Percentiles rank a stretch among this genome's conserved stretches.
phyloP scores from a whole-genome alignment of 2,888 invertebrate genomes.

The Amblyteles armatorius region DNA sequence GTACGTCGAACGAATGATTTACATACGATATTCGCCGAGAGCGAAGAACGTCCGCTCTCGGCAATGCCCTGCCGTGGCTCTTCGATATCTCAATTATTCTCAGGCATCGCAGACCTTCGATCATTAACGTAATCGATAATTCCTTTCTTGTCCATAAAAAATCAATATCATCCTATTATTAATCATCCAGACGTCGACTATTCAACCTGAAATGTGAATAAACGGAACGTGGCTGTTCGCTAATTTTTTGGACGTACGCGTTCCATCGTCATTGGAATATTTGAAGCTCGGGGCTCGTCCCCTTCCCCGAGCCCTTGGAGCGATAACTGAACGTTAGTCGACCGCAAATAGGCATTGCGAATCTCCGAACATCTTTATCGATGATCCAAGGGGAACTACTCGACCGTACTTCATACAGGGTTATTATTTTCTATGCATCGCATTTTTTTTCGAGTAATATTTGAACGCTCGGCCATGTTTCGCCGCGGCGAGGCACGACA shows the following conservation, averaged over 20 bases:
- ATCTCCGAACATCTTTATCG: neutral
- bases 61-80: neutral
- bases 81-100: conserved; percentile 43
- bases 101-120: conserved; percentile 4
- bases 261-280: neutral
- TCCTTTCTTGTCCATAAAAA: conserved; percentile 7
- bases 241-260: neutral
- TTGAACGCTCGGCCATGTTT: conserved; percentile 42
- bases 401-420: neutral
- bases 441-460: conserved; percentile 12
- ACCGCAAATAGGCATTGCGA: neutral
- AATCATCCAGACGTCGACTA: neutral
- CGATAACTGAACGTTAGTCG: neutral
- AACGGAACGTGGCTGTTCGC: conserved; percentile 1
- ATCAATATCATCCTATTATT: conserved; percentile 16
- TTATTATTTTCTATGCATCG: neutral
- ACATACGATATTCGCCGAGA: neutral
- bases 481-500: conserved; percentile 17
- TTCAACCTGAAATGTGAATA: conserved; percentile 4
- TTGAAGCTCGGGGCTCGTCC: neutral
- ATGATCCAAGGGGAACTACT: neutral
- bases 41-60: conserved; percentile 3
- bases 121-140: conserved; percentile 26
- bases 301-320: neutral
- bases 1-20: conserved; percentile 73